Percentiles rank a stretch among this genome's conserved stretches.
Evolutionary conservation across 2,797 vertebrate species (phyloP).

Genomic region (Orestias chungarensis): DNA sequence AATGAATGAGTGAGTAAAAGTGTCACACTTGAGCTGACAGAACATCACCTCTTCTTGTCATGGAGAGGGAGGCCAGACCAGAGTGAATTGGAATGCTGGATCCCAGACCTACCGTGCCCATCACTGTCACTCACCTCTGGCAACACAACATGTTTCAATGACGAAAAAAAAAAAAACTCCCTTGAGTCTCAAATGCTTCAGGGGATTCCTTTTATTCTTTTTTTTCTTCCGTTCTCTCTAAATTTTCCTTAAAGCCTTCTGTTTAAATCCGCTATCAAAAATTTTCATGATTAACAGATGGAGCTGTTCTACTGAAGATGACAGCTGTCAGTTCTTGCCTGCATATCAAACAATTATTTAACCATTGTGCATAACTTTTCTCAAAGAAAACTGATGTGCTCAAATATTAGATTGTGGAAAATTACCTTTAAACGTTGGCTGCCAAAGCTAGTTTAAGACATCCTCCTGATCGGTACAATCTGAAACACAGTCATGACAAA

Average conservation of each 20-base stretch:
- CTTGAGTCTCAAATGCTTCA: constrained; percentile 52
- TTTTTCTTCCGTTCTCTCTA: constrained; percentile 7
- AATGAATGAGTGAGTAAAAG: constrained; percentile 30
- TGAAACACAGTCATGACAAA: no score
- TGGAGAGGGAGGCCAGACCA: constrained; percentile 52
- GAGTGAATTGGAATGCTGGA: constrained; percentile 66
- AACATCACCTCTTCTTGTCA: constrained; percentile 73
- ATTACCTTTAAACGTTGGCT: no score
- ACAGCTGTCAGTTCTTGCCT: no score
- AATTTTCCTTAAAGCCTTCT: not conserved
- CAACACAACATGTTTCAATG: constrained; percentile 59
- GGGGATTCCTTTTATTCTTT: constrained; percentile 37
- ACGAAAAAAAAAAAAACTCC: constrained; percentile 60
- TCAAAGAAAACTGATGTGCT: no score
- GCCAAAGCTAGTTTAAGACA: no score
- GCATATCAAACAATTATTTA: no score
- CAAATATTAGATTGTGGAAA: no score
- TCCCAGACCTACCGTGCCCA: constrained; percentile 64
- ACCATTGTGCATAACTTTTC: no score
- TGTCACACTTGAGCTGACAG: constrained; percentile 60
- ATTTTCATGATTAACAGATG: not conserved
- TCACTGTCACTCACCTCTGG: constrained; percentile 78
- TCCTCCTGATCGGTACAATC: no score
- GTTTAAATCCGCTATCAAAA: not conserved
- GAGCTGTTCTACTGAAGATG: not conserved